These are phyloP conservation scores for Pollenia griseotomentosa DNA, from an alignment of 2,888 invertebrate genomes.

Conservation along the genomic window DNA sequence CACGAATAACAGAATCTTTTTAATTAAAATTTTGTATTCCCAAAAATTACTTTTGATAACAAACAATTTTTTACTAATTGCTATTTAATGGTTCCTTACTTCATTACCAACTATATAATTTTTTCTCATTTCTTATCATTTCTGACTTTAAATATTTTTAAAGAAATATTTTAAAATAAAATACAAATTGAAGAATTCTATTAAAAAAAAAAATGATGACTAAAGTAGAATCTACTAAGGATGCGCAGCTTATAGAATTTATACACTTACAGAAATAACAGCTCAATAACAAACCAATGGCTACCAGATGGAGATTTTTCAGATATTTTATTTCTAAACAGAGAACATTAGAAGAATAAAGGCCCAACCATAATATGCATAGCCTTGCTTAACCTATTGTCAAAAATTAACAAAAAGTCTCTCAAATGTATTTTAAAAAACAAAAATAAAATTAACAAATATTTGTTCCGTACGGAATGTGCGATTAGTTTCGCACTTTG, in stretches of 20 bases:
- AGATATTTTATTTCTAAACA: conserved; percentile 4
- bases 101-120: not conserved
- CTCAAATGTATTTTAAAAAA: no score
- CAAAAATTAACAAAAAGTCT: no score
- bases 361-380: no score
- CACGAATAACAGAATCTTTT: no score
- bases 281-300: not conserved
- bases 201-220: conserved; percentile 42
- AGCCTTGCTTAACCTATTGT: no score
- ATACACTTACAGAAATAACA: conserved; percentile 37
- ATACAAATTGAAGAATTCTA: not conserved
- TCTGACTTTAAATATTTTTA: conserved; percentile 7
- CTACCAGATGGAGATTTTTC: conserved; percentile 15
- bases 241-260: conserved; percentile 56
- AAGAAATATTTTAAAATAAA: conserved; percentile 33
- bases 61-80: no score
- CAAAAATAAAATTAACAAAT: no score
- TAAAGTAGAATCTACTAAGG: conserved; percentile 34
- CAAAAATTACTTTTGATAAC: no score
- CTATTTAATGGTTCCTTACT: not conserved
- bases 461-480: no score
- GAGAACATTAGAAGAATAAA: conserved; percentile 40
- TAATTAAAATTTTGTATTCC: no score
- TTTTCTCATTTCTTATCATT: conserved; percentile 19
- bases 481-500: no score